Base-by-base conservation (phyloP, 2,888 invertebrate species). In the Priapulus caudatus region DNA sequence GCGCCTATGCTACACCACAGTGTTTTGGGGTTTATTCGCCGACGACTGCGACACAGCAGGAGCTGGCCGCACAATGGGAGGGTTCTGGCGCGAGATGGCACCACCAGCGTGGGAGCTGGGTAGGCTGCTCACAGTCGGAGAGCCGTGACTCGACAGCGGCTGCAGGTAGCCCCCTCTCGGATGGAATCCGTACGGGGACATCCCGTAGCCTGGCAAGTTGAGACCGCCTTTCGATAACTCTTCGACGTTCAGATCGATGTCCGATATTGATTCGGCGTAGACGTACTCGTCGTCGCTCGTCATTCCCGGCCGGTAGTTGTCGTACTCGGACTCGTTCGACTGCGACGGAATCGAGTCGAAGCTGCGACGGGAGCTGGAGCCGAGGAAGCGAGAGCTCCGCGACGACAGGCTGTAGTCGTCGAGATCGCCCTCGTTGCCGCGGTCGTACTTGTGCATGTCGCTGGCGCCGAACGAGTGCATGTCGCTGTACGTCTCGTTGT, bases 371-470 rank as follows among this genome's bases (percentile, higher is more conserved):
- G 19, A 18, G 64, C 83, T 83, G 1, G 82, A 82, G 69, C 84
- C 84, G 60, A 87, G 80, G 47, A 87, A 78, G 5, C 86, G 78
- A 15, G 86, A 86, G 20, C 86, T 86, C 56, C 87, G 77, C 4
- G 86, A 86, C 2, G 86, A 87, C 58, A 87, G 81, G 60, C 81
- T 81, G 59, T 86, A 86, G 66, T 87, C 79, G 67, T 79, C 79
- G 64, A 78, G 77, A 65, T 79, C 77, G 19, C 66, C 68, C 58
- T 77, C 77, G 50, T 75, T 74, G 47, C 64, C 65, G 4, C 64
- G 61, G 53, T 67, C 67, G 49, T 65, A 64, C n/a, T 33, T 33
- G 33, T 33, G 33, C 33, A 33, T 33, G 33, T 33, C 33, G 53
- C 3, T 19, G 23, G 58, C 20, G 46, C 61, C 59, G 33, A 65